A percentile compares a stretch with the other conserved stretches of the same genome.
phyloP scores from a whole-genome alignment of 2,113 vertebrate species.

The Psammodynastes pulverulentus region DNA sequence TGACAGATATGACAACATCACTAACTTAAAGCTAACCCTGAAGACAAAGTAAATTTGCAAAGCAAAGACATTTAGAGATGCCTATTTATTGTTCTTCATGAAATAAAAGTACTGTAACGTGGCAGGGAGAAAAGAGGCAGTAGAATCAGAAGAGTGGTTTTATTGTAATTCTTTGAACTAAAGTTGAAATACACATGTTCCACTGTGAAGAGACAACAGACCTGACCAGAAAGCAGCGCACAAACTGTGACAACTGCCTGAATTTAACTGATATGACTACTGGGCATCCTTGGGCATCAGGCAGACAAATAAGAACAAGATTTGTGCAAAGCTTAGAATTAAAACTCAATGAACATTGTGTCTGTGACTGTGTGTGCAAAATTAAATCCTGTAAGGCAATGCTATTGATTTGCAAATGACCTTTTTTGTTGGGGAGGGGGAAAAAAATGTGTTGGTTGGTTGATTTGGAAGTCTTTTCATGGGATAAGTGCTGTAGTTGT shows the following conservation, averaged over 20 bases:
- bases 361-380: not conserved
- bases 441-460: not conserved
- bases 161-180: not conserved
- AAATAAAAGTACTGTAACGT: not conserved
- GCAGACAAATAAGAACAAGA: not conserved
- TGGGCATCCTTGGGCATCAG: not conserved
- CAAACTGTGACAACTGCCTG: not conserved
- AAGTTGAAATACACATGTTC: not conserved
- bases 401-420: not conserved
- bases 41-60: not conserved
- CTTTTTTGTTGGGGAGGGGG: not conserved
- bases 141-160: not conserved
- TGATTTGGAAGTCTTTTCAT: not conserved
- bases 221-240: not conserved
- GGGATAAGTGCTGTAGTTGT: not conserved
- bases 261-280: not conserved
- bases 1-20: accelerated
- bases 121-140: not conserved
- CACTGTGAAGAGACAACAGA: not conserved
- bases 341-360: not conserved
- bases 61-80: not conserved
- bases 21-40: not conserved
- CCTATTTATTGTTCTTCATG: not conserved
- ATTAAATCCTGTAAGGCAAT: not conserved
- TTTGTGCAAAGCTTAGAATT: not conserved